Evolutionary conservation across 2,113 vertebrate genomes (phyloP).

Genomic region (Strix aluco): DNA sequence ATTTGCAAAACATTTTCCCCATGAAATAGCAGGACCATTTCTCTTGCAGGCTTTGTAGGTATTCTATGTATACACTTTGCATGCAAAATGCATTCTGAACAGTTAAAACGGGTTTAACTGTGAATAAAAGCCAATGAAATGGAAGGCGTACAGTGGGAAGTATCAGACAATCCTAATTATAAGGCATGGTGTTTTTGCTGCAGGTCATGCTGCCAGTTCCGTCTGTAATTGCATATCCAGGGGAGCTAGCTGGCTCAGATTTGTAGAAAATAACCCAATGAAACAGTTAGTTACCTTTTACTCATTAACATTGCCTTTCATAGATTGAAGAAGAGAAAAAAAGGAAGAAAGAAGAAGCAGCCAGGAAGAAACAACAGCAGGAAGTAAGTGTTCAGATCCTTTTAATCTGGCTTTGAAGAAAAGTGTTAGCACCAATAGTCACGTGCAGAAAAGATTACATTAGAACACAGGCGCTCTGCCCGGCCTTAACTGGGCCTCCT

Average conservation of each 20-base stretch:
- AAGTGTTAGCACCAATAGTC: neutral
- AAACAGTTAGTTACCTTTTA: neutral
- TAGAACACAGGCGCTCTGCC: neutral
- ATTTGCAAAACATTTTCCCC: neutral
- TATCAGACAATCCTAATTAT: constrained; percentile 26
- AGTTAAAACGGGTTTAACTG: neutral
- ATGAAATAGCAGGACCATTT: neutral
- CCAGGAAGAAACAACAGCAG: constrained; percentile 87
- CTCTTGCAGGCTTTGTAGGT: neutral
- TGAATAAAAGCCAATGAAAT: constrained; percentile 23
- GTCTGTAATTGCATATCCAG: constrained; percentile 4
- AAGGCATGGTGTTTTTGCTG: neutral
- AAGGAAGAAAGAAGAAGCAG: constrained; percentile 89
- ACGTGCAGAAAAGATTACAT: neutral
- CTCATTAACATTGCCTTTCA: constrained; percentile 8
- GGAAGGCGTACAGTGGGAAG: neutral
- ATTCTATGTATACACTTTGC: neutral
- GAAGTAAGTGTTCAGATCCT: constrained; percentile 77
- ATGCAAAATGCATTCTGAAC: constrained; percentile 10
- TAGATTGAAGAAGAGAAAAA: constrained; percentile 92
- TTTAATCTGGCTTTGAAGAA: neutral
- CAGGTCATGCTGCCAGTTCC: neutral
- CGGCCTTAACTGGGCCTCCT: neutral
- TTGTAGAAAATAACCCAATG: neutral
- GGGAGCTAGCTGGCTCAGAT: neutral